Percentiles rank a stretch among this genome's conserved stretches.
Conservation (phyloP, 2,113 vertebrate genomes). For the Ailuropoda melanoleuca region DNA sequence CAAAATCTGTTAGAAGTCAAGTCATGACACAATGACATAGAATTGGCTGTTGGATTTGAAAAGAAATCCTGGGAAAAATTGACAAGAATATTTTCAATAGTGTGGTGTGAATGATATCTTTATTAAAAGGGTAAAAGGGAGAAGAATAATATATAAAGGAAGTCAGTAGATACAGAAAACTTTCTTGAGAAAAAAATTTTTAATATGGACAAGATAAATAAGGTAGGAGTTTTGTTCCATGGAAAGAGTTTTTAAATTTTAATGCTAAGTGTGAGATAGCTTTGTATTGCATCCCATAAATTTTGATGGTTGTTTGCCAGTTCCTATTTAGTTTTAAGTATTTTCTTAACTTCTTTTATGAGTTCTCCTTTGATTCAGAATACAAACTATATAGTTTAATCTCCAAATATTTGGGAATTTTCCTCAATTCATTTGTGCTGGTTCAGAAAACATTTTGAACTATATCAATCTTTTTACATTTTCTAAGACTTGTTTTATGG, state of each 20-base stretch:
- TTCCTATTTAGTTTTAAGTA: background rate
- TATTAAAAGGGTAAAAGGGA: background rate
- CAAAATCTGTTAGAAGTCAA: background rate
- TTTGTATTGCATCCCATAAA: background rate
- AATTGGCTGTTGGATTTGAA: background rate
- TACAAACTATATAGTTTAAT: background rate
- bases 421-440: background rate
- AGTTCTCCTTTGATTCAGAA: background rate
- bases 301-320: background rate
- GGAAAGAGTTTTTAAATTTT: background rate
- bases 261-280: background rate
- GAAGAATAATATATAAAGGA: background rate
- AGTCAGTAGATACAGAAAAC: background rate
- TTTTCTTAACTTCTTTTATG: background rate
- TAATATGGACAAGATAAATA: background rate
- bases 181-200: background rate
- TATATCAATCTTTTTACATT: background rate
- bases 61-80: background rate
- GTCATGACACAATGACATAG: background rate
- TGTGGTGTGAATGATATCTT: background rate
- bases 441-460: background rate
- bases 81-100: background rate
- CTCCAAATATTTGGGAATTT: background rate
- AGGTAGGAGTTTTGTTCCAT: background rate
- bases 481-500: background rate